phyloP scores from a whole-genome alignment of 2,797 vertebrate genomes.

The Chromobotia macracanthus region DNA sequence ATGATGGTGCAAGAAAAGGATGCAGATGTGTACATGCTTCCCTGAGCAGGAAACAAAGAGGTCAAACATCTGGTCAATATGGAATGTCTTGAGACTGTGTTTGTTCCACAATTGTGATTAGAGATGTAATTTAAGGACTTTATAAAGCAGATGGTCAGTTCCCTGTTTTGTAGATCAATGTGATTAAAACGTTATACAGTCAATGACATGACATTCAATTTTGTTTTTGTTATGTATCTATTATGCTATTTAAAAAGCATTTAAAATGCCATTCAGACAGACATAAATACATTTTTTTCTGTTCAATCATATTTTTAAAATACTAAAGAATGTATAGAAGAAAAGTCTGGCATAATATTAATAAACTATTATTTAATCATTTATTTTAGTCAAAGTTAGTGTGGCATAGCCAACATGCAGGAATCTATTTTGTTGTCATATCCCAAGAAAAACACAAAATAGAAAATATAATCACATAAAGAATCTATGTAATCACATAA shows the following conservation, averaged over 20 bases:
- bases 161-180: background rate
- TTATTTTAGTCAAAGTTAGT: background rate
- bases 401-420: background rate
- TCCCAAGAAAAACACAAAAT: background rate
- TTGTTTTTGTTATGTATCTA: background rate
- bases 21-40: slow-evolving; percentile 32
- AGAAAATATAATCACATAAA: too few relatives aligned
- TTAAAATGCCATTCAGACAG: background rate
- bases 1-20: slow-evolving; percentile 25
- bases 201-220: background rate
- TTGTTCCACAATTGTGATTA: slow-evolving; percentile 4
- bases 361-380: too few relatives aligned
- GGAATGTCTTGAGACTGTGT: background rate
- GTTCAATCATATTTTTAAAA: too few relatives aligned
- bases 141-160: slow-evolving; percentile 3
- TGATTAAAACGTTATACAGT: background rate
- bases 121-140: background rate
- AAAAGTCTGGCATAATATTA: too few relatives aligned
- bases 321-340: too few relatives aligned
- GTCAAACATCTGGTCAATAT: slow-evolving; percentile 33
- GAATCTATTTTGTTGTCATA: background rate
- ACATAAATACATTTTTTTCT: background rate
- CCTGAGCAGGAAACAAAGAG: slow-evolving; percentile 20
- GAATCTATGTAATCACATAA: background rate
- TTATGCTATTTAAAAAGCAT: background rate